phyloP scores from a whole-genome alignment of 2,797 vertebrate genomes.

The Pseudopleuronectes americanus region DNA sequence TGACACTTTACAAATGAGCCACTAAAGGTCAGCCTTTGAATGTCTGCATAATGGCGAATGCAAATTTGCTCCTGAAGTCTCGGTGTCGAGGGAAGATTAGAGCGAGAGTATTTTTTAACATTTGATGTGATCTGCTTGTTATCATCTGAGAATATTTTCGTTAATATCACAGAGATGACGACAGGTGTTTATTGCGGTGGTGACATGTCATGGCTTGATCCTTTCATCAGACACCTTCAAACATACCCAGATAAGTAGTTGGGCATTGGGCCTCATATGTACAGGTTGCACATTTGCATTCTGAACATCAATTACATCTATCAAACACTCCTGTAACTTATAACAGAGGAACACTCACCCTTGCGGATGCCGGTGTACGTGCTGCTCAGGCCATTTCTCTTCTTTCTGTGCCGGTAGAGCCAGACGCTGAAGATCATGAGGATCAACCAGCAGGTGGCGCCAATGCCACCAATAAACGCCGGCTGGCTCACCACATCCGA shows the following conservation, averaged over 20 bases:
- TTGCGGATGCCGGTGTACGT: slow-evolving; percentile 97
- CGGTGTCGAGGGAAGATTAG: slow-evolving; percentile 67
- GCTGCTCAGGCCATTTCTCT: slow-evolving; percentile 92
- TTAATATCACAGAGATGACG: slow-evolving; percentile 47
- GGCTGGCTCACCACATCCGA: slow-evolving; percentile 96
- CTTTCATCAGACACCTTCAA: slow-evolving; percentile 27
- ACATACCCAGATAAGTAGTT: slow-evolving; percentile 6
- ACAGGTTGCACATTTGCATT: background rate
- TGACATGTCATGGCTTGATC: slow-evolving; percentile 35
- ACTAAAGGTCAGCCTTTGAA: slow-evolving; percentile 80
- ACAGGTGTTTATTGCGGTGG: slow-evolving; percentile 30
- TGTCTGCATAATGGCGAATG: slow-evolving; percentile 62
- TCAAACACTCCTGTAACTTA: background rate
- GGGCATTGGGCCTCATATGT: background rate
- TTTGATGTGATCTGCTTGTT: slow-evolving; percentile 73
- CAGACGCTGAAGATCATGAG: slow-evolving; percentile 99
- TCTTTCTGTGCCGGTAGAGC: slow-evolving; percentile 97
- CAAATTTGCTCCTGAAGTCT: slow-evolving; percentile 72
- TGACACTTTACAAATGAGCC: slow-evolving; percentile 65
- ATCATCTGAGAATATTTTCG: slow-evolving; percentile 42
- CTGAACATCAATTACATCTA: background rate
- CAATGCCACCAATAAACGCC: slow-evolving; percentile 96
- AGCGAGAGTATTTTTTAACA: slow-evolving; percentile 35
- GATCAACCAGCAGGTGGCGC: slow-evolving; percentile 96
- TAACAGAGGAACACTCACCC: slow-evolving; percentile 80